Conservation (phyloP, 2,113 vertebrate species). For the Nettapus auritus region DNA sequence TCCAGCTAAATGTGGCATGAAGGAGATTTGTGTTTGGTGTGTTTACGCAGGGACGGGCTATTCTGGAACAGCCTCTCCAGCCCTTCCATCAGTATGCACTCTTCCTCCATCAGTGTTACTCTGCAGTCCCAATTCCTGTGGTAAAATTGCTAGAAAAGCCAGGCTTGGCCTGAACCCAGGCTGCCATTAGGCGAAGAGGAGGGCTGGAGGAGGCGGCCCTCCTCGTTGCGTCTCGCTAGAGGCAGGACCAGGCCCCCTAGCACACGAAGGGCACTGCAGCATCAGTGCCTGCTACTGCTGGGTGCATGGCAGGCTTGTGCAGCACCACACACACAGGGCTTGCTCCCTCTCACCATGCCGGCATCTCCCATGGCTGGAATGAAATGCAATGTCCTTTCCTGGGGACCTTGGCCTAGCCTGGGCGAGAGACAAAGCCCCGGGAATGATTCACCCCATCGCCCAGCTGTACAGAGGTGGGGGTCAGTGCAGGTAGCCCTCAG, state of each 20-base stretch:
- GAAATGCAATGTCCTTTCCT: background rate
- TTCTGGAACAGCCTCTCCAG: background rate
- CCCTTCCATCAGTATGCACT: fast-evolving
- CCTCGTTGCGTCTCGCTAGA: too few species aligned
- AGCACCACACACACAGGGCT: background rate
- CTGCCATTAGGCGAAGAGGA: too few species aligned
- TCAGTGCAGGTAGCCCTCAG: constrained; percentile 70
- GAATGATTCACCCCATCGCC: constrained; percentile 2
- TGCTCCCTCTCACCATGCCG: background rate
- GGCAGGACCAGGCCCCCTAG: too few species aligned
- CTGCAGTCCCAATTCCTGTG: background rate
- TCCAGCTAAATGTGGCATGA: fast-evolving
- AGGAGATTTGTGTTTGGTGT: background rate
- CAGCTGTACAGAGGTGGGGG: constrained; percentile 57
- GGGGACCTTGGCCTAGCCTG: background rate
- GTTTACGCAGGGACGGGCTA: fast-evolving
- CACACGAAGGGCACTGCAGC: too few species aligned
- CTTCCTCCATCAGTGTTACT: fast-evolving
- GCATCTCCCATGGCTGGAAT: background rate
- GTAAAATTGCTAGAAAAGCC: background rate
- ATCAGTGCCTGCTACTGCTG: too few species aligned
- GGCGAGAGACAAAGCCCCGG: background rate
- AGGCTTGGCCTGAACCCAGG: background rate
- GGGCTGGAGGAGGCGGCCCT: too few species aligned
- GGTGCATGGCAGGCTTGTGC: too few species aligned